A percentile compares a stretch with the other conserved stretches of the same genome.
These are phyloP conservation scores for Torymus tubicola DNA, from an alignment of 2,888 invertebrate species.

Conservation along the genomic window DNA sequence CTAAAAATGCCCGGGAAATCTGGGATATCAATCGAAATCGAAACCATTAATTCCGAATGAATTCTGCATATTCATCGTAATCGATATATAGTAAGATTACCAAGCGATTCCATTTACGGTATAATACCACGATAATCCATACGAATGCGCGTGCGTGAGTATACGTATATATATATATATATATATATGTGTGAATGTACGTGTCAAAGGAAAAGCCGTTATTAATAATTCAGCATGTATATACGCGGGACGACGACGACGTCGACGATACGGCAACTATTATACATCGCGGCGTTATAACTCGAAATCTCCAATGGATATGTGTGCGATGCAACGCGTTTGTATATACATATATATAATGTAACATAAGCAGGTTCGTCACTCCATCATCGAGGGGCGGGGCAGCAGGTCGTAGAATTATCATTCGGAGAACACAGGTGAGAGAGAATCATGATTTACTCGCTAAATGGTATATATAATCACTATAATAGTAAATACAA, in stretches of 20 bases:
- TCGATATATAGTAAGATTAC: slow-evolving; percentile 17
- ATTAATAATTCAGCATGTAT: slow-evolving; percentile 49
- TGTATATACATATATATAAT: background rate
- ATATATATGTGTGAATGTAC: background rate
- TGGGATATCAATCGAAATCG: background rate
- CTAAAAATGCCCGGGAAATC: background rate
- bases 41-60: background rate
- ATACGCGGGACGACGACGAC: too few relatives aligned
- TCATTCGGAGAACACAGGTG: slow-evolving; percentile 15
- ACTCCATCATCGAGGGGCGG: slow-evolving; percentile 4
- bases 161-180: too few relatives aligned
- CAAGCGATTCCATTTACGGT: slow-evolving; percentile 3
- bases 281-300: slow-evolving; percentile 7
- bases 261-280: background rate
- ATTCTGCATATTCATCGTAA: background rate
- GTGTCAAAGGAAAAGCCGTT: slow-evolving; percentile 22
- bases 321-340: background rate
- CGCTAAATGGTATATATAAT: slow-evolving; percentile 35
- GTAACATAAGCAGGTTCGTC: slow-evolving; percentile 41
- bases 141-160: background rate
- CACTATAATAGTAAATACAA: slow-evolving; percentile 34
- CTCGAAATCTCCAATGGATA: slow-evolving; percentile 20
- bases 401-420: slow-evolving; percentile 11
- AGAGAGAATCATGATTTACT: slow-evolving; percentile 27
- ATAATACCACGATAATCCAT: slow-evolving; percentile 15